Evolutionary conservation across 1,140 invertebrate species (phyloP), one percentile per base, ranked within the genome.

Genomic region (Plectrocnemia conspersa): DNA sequence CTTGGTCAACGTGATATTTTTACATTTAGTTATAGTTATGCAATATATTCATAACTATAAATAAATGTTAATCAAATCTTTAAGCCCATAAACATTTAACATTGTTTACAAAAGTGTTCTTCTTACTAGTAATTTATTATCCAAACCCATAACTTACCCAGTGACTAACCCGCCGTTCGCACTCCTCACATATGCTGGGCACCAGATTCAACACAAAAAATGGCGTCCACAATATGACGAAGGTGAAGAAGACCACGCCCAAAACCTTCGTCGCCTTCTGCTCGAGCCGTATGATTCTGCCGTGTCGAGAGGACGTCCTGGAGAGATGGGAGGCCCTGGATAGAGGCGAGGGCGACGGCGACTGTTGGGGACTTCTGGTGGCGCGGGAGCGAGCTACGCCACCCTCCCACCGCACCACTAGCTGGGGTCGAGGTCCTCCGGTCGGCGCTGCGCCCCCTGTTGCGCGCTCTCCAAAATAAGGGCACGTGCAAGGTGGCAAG

Each of bases 181-280:
- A 92, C 48, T 86, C 79, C 1, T 78, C 79, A 65, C 88, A 91
- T 3, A 91, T 72, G 0, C 83, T 84, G 4, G 87, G 86, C 50
- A 92, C 72, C 46, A 93, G 74, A 65, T 95, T 96, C 2, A 92
- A 74, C 1, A 91, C 85, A 72, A 96, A 96, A 73, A 96, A 96
- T 1, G 92, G 92, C 1, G 91, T 85, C 93, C 93, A 96, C 6
- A 94, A 78, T 10, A 94, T 83, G 1, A 95, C 91, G 68, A 96
- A 96, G 0, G 90, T 91, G 66, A 93, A 91, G 72, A 95, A 96
- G 1, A 96, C 90, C 0, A 95, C 86, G 1, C 91, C 91, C 3
- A 95, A 72, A 1, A 94, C 91, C 73, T 94, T 93, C n/a, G 91
- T 94, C 0, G 92, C 92, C 67, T 95, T 95, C 64, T 93, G 91